phyloP scores from a whole-genome alignment of 2,113 vertebrate species.

The Melanerpes formicivorus region DNA sequence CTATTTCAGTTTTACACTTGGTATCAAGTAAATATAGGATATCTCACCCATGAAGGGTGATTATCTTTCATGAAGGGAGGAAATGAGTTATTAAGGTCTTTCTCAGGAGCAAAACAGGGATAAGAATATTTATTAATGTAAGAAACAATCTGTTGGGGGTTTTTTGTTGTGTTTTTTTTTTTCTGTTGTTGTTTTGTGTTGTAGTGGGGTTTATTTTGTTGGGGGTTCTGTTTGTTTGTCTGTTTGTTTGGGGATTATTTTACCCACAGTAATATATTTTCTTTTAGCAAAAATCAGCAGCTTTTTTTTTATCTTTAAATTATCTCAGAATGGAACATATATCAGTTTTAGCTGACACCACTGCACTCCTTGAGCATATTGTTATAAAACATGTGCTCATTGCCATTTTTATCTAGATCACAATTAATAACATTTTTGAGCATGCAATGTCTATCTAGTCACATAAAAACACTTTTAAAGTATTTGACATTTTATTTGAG shows the following conservation, averaged over 20 bases:
- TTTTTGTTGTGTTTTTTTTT: not conserved
- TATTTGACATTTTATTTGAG: conserved; percentile 70
- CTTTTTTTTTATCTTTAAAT: conserved; percentile 53
- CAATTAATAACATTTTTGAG: conserved; percentile 67
- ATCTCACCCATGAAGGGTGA: conserved; percentile 81
- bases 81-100: conserved; percentile 74
- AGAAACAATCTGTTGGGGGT: conserved; percentile 26
- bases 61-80: conserved; percentile 72
- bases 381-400: conserved; percentile 39
- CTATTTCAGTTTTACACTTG: conserved; percentile 73
- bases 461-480: conserved; percentile 55
- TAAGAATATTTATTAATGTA: conserved; percentile 64
- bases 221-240: not conserved
- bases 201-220: too few relatives aligned
- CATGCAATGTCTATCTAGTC: conserved; percentile 43
- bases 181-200: too few relatives aligned
- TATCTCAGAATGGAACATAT: conserved; percentile 25
- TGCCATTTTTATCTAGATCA: conserved; percentile 58
- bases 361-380: conserved; percentile 22
- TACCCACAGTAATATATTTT: conserved; percentile 41
- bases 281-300: conserved; percentile 52
- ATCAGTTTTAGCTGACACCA: conserved; percentile 55
- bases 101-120: conserved; percentile 69
- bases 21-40: conserved; percentile 75
- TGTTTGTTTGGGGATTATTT: not conserved